phyloP scores from a whole-genome alignment of 2,797 vertebrate genomes.

The Paramormyrops hopkinsi region DNA sequence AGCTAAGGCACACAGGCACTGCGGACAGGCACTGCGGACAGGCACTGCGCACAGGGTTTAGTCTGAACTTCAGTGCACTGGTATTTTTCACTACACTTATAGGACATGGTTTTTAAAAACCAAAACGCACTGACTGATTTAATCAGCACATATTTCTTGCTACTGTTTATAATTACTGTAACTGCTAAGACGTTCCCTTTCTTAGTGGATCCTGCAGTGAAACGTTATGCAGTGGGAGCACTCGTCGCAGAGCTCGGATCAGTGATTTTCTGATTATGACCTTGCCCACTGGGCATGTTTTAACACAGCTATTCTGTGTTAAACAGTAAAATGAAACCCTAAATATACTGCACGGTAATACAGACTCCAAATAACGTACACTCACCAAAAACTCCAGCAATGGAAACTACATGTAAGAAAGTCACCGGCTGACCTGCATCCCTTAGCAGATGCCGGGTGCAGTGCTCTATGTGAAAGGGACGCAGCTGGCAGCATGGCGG shows the following conservation, averaged over 20 bases:
- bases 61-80: not conserved
- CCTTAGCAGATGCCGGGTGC: not conserved
- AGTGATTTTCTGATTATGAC: not conserved
- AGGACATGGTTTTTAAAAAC: not conserved
- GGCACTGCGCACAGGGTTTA: not conserved
- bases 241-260: not conserved
- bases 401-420: not conserved
- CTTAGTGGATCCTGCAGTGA: not conserved
- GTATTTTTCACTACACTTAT: not conserved
- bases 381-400: not conserved
- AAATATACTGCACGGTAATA: not conserved
- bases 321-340: not conserved
- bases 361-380: not conserved
- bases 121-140: not conserved
- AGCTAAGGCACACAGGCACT: not conserved
- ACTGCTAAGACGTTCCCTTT: not conserved
- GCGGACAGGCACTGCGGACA: not conserved
- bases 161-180: not conserved
- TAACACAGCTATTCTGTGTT: not conserved
- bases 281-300: not conserved
- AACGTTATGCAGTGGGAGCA: not conserved
- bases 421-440: not conserved
- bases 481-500: not conserved
- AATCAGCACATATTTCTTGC: not conserved
- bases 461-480: not conserved